These are phyloP conservation scores for Piaya cayana DNA, from an alignment of 2,113 vertebrate species.

Conservation along the genomic window DNA sequence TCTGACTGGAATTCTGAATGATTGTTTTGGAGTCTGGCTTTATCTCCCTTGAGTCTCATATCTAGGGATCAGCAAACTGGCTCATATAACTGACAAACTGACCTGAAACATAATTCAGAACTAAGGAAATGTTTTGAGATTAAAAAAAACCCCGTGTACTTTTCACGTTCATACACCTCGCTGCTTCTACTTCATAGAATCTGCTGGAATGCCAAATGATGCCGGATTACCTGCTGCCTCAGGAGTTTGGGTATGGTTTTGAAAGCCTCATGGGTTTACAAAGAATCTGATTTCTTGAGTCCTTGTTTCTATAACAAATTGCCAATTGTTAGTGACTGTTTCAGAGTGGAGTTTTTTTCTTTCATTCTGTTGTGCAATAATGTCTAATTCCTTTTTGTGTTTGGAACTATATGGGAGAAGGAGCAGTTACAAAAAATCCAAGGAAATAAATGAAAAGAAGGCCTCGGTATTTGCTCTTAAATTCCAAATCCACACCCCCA, in stretches of 20 bases:
- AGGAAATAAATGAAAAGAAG: not conserved
- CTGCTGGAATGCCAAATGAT: not conserved
- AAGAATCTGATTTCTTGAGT: not conserved
- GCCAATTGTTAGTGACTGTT: not conserved
- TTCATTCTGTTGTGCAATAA: not conserved
- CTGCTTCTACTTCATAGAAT: not conserved
- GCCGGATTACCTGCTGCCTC: not conserved
- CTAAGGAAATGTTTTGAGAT: constrained; percentile 35
- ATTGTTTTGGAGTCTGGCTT: constrained; percentile 63
- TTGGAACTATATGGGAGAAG: not conserved
- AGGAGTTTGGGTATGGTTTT: not conserved
- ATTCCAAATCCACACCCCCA: not conserved
- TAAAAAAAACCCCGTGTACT: not conserved
- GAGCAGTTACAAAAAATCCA: not conserved
- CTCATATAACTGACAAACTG: constrained; percentile 51
- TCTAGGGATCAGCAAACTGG: constrained; percentile 56
- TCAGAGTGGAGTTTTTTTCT: not conserved
- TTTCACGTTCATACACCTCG: constrained; percentile 15
- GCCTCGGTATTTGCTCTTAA: not conserved
- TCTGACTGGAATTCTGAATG: constrained; percentile 55
- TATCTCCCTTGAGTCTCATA: constrained; percentile 58
- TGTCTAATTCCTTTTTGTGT: not conserved
- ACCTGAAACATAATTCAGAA: constrained; percentile 50
- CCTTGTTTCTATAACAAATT: not conserved
- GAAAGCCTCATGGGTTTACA: not conserved